These are phyloP conservation scores for Eutrigla gurnardus DNA, from an alignment of 2,797 vertebrate species.

Conservation along the genomic window DNA sequence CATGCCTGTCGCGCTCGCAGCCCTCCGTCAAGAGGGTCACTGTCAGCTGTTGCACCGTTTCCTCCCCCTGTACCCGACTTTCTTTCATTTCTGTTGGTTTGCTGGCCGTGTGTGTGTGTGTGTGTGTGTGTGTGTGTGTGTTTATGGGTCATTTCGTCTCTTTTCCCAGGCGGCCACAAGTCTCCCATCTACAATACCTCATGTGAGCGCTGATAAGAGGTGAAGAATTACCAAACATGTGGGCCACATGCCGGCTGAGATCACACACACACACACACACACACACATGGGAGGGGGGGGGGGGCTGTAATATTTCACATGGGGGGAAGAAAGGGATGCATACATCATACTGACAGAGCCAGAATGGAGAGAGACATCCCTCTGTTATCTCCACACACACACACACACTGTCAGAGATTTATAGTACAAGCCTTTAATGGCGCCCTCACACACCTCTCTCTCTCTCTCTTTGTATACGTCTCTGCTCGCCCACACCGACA, in stretches of 20 bases:
- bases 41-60: conserved; percentile 51
- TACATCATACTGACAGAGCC: conserved; percentile 80
- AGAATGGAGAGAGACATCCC: conserved; percentile 81
- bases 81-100: conserved; percentile 1
- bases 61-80: conserved; percentile 13
- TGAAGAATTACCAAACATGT: conserved; percentile 73
- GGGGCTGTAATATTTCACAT: conserved; percentile 74
- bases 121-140: conserved; percentile 36
- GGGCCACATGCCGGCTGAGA: conserved; percentile 69
- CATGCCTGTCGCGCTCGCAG: conserved; percentile 63
- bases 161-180: conserved; percentile 57
- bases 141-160: conserved; percentile 60
- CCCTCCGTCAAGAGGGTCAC: conserved; percentile 67
- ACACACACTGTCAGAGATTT: conserved; percentile 76
- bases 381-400: conserved; percentile 80
- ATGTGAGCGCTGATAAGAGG: conserved; percentile 76
- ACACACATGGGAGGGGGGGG: too few relatives aligned
- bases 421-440: conserved; percentile 80
- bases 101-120: conserved; percentile 19
- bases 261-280: conserved; percentile 58
- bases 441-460: conserved; percentile 64
- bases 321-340: conserved; percentile 72
- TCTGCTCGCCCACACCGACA: conserved; percentile 27
- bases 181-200: conserved; percentile 69
- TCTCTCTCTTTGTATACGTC: conserved; percentile 29